phyloP scores from a whole-genome alignment of 1,140 invertebrate genomes.

The Bombus affinis region DNA sequence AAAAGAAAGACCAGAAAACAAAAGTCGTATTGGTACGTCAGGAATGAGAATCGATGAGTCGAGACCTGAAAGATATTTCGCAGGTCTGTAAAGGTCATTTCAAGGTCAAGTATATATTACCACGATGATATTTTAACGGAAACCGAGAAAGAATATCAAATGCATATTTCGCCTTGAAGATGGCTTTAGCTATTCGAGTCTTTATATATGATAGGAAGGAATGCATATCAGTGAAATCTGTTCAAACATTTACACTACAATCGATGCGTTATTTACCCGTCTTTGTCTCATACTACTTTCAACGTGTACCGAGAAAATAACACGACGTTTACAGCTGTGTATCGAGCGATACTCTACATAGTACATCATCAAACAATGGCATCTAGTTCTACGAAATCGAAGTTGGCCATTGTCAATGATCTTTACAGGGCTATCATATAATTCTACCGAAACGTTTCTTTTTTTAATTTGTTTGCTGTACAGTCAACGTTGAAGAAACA shows the following conservation, averaged over 20 bases:
- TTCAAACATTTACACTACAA: conserved; percentile 15
- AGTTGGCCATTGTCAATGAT: no score
- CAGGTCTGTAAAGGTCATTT: no score
- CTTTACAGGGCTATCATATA: not conserved
- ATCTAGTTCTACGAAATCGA: not conserved
- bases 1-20: not conserved
- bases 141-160: not conserved
- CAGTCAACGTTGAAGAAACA: not conserved
- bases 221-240: conserved; percentile 5
- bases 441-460: no score
- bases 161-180: not conserved
- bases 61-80: not conserved
- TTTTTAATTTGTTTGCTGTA: not conserved
- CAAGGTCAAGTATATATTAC: not conserved
- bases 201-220: not conserved
- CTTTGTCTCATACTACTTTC: not conserved
- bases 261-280: not conserved
- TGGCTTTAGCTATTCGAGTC: not conserved
- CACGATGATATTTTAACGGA: not conserved
- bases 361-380: not conserved
- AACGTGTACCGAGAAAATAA: not conserved
- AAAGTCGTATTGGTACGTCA: not conserved
- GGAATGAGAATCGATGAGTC: not conserved
- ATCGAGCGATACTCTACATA: conserved; percentile 1
- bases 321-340: not conserved